These are phyloP conservation scores for Tuta absoluta DNA, from an alignment of 2,888 invertebrate genomes.

Conservation along the genomic window DNA sequence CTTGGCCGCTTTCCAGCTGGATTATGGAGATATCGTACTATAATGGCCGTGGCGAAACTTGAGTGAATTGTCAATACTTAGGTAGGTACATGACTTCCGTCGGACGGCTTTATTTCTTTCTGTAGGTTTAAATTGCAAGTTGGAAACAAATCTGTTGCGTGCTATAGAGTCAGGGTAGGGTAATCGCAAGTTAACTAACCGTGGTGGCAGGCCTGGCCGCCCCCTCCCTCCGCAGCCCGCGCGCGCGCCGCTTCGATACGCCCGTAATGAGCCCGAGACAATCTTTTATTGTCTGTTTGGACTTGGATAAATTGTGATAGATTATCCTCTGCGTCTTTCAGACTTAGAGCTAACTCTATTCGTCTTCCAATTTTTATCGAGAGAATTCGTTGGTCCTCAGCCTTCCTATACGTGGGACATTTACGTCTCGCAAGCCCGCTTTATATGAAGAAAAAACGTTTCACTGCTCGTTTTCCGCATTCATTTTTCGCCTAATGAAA, in stretches of 20 bases:
- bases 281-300: conserved; percentile 72
- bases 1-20: conserved; percentile 45
- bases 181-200: conserved; percentile 62
- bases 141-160: not conserved
- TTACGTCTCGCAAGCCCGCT: conserved; percentile 46
- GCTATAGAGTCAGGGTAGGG: conserved; percentile 33
- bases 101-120: conserved; percentile 3
- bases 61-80: conserved; percentile 24
- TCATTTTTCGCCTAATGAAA: conserved; percentile 70
- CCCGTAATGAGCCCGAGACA: conserved; percentile 65
- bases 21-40: conserved; percentile 36
- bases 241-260: conserved; percentile 50
- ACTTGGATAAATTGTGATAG: conserved; percentile 75
- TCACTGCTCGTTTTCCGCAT: conserved; percentile 58
- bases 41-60: conserved; percentile 17
- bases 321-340: conserved; percentile 62
- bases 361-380: conserved; percentile 60
- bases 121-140: not conserved
- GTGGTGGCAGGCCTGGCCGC: conserved; percentile 40
- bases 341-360: conserved; percentile 61
- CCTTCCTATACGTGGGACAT: conserved; percentile 49
- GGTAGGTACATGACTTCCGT: not conserved
- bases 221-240: conserved; percentile 37
- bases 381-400: conserved; percentile 46
- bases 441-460: conserved; percentile 52